These are phyloP conservation scores for Nematostella vectensis DNA, from an alignment of 92 coral and sea anemone species.

Conservation along the genomic window DNA sequence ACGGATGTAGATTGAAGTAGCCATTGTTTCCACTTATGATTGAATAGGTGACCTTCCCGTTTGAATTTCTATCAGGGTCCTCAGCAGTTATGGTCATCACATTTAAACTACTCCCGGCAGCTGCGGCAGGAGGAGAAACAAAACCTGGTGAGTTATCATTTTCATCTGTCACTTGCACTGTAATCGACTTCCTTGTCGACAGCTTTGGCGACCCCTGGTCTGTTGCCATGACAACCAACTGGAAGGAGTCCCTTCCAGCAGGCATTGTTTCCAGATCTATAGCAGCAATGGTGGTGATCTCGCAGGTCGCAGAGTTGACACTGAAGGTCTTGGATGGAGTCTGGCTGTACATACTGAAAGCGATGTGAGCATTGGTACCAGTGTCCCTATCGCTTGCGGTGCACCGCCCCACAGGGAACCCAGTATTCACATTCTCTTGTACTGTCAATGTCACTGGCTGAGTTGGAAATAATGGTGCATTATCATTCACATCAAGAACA, in stretches of 20 bases:
- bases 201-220: slow-evolving; percentile 70
- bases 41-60: slow-evolving; percentile 53
- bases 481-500: slow-evolving; percentile 78
- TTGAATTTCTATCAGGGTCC: slow-evolving; percentile 59
- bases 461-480: slow-evolving; percentile 55
- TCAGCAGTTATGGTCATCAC: slow-evolving; percentile 60
- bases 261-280: slow-evolving; percentile 61
- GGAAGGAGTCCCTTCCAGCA: slow-evolving; percentile 18
- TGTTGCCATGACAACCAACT: slow-evolving; percentile 64
- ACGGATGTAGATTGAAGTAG: slow-evolving; percentile 35
- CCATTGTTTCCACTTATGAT: slow-evolving; percentile 24
- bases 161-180: slow-evolving; percentile 48
- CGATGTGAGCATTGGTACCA: slow-evolving; percentile 65
- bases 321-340: slow-evolving; percentile 49
- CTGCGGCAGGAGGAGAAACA: slow-evolving; percentile 70
- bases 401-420: slow-evolving; percentile 60
- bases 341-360: slow-evolving; percentile 47
- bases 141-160: slow-evolving; percentile 87
- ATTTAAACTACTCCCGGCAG: slow-evolving; percentile 26
- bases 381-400: slow-evolving; percentile 71
- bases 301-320: slow-evolving; percentile 48
- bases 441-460: slow-evolving; percentile 30
- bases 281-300: slow-evolving; percentile 28
- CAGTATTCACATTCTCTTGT: slow-evolving; percentile 50
- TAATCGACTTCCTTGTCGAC: slow-evolving; percentile 50